Conservation (phyloP, 2,113 vertebrate species). For the Prionailurus bengalensis region DNA sequence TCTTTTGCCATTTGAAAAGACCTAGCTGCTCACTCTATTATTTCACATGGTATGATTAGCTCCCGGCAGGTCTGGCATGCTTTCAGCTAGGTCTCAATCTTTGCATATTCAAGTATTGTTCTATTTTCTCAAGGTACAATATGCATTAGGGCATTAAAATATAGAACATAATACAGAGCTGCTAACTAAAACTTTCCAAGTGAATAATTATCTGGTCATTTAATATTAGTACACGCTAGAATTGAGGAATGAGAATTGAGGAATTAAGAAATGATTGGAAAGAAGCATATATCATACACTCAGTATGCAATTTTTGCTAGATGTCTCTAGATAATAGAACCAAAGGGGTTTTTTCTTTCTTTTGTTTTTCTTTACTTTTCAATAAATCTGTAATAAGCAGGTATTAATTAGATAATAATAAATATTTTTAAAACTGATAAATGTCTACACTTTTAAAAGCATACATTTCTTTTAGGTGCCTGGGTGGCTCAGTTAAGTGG, state of each 20-base stretch:
- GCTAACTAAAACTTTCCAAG: slow-evolving; percentile 6
- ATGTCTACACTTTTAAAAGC: slow-evolving; percentile 26
- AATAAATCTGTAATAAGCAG: neutral
- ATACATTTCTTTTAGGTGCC: neutral
- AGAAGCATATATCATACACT: neutral
- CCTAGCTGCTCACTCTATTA: neutral
- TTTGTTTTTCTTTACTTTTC: neutral
- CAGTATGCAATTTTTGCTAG: neutral
- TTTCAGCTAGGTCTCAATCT: neutral
- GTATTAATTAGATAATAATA: slow-evolving; percentile 4
- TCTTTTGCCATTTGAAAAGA: neutral
- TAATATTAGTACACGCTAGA: neutral
- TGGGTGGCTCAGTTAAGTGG: too few species aligned
- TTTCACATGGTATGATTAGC: slow-evolving; percentile 17
- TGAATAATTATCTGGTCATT: neutral
- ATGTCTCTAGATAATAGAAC: neutral
- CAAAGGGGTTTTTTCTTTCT: neutral
- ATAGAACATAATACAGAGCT: neutral
- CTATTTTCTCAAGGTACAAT: neutral
- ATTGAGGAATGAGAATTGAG: neutral
- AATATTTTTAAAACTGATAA: neutral
- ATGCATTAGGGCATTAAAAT: neutral
- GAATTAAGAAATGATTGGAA: neutral
- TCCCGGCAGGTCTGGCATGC: neutral
- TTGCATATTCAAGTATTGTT: neutral